Percentiles rank a stretch among this genome's conserved stretches.
Evolutionary conservation across 2,888 invertebrate genomes (phyloP).

Genomic region (Thymelicus lineola): DNA sequence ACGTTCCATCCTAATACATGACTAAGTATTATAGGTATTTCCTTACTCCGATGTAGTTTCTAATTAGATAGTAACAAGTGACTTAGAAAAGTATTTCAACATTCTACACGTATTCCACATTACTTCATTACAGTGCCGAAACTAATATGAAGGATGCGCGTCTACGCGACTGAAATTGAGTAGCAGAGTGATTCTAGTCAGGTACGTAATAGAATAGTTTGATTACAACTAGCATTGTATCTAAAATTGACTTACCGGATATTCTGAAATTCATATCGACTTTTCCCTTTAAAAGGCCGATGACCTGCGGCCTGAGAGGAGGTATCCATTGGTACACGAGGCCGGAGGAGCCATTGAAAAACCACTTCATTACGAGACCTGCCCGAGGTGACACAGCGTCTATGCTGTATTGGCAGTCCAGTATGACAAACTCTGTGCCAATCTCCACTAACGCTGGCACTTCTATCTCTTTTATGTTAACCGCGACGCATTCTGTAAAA

Average conservation of each 20-base stretch:
- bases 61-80: constrained; percentile 13
- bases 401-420: constrained; percentile 69
- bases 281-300: constrained; percentile 77
- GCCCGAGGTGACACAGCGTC: constrained; percentile 53
- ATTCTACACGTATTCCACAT: constrained; percentile 23
- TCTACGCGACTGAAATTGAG: constrained; percentile 31
- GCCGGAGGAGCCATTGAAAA: constrained; percentile 76
- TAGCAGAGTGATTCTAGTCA: constrained; percentile 29
- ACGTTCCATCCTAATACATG: neutral
- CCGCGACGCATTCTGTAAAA: constrained; percentile 73
- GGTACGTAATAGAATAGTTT: constrained; percentile 38
- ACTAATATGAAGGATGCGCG: constrained; percentile 31
- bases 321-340: constrained; percentile 82
- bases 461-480: constrained; percentile 74
- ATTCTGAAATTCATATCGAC: constrained; percentile 73
- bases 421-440: constrained; percentile 65
- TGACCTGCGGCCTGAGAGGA: constrained; percentile 72
- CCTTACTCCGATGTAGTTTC: constrained; percentile 7
- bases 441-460: constrained; percentile 73
- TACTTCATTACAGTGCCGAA: constrained; percentile 31
- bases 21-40: neutral
- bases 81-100: constrained; percentile 9
- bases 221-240: constrained; percentile 27
- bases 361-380: constrained; percentile 80
- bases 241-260: constrained; percentile 63